Evolutionary conservation across 2,888 invertebrate species (phyloP).

Genomic region (Steinernema hermaphroditum): DNA sequence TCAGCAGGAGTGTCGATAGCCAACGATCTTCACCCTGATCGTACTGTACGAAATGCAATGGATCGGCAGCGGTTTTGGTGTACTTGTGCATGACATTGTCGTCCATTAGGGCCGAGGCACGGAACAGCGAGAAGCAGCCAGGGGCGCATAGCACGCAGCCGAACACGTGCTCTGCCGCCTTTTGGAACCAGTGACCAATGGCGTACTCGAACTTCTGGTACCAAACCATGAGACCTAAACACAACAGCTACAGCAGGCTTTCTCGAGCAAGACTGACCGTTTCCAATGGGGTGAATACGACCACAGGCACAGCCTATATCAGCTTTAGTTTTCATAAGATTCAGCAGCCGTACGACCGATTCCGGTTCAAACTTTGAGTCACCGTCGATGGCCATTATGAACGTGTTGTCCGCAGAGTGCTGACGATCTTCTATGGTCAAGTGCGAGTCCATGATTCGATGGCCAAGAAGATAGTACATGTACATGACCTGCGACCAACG

Average conservation of each 20-base stretch:
- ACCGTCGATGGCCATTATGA: conserved; percentile 81
- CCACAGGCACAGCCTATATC: conserved; percentile 84
- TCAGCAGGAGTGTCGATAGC: conserved; percentile 70
- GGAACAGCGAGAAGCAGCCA: conserved; percentile 83
- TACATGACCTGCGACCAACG: conserved; percentile 92
- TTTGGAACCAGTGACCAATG: conserved; percentile 89
- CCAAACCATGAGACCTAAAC: conserved; percentile 79
- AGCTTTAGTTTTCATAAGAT: conserved; percentile 81
- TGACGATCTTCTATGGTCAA: conserved; percentile 68
- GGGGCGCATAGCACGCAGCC: conserved; percentile 88
- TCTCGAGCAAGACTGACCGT: conserved; percentile 66
- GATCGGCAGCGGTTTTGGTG: conserved; percentile 74
- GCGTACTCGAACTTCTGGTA: conserved; percentile 88
- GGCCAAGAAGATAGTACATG: conserved; percentile 86
- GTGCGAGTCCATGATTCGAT: conserved; percentile 76
- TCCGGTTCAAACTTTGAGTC: conserved; percentile 84
- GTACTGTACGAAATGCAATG: conserved; percentile 84
- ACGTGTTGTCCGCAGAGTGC: conserved; percentile 77
- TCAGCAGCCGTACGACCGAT: conserved; percentile 79
- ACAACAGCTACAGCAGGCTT: not conserved
- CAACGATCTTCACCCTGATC: conserved; percentile 77
- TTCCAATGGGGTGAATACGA: conserved; percentile 84
- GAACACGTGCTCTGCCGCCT: conserved; percentile 86
- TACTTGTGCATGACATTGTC: conserved; percentile 86
- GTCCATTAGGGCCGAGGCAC: conserved; percentile 80